These are phyloP conservation scores for Mastomys coucha DNA, from an alignment of 2,113 vertebrate genomes.

Conservation along the genomic window DNA sequence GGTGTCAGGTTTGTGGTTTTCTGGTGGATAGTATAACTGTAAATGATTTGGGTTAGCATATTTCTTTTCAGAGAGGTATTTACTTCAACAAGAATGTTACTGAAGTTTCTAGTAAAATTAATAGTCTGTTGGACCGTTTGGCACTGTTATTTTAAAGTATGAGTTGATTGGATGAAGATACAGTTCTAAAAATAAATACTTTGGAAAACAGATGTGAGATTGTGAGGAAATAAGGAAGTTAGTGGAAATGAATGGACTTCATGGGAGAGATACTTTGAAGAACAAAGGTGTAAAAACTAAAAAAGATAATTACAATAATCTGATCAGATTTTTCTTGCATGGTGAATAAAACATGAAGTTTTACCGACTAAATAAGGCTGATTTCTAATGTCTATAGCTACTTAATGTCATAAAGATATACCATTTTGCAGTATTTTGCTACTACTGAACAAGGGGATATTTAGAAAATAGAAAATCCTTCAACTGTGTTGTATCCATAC, in stretches of 20 bases:
- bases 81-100: neutral
- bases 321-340: neutral
- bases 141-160: neutral
- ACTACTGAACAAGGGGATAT: neutral
- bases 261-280: rapidly evolving
- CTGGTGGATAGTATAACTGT: neutral
- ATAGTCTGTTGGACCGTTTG: neutral
- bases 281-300: rapidly evolving
- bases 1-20: neutral
- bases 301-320: neutral
- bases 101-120: conserved; percentile 4
- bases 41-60: neutral
- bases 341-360: neutral
- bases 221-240: neutral
- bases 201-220: neutral
- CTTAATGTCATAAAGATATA: neutral
- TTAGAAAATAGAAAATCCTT: neutral
- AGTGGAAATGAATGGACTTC: neutral
- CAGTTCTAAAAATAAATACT: neutral
- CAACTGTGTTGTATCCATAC: neutral
- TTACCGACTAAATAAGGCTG: neutral
- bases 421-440: neutral
- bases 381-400: neutral
- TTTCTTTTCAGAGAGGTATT: neutral
- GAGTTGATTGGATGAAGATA: neutral